Evolutionary conservation across 1,140 invertebrate genomes (phyloP), one percentile per base, ranked within the genome.

Genomic region (Pissodes strobi): DNA sequence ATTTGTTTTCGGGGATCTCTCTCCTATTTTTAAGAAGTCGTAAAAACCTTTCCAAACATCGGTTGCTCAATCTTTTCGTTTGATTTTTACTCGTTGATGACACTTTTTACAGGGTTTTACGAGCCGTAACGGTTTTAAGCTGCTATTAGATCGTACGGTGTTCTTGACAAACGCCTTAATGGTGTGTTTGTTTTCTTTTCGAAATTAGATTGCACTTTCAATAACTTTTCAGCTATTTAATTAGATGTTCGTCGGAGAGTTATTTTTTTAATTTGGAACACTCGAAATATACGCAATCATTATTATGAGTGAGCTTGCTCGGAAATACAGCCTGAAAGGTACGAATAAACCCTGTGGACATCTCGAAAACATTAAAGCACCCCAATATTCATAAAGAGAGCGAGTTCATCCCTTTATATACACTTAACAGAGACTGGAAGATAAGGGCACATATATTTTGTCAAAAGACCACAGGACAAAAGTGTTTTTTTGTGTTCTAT

Each of bases 161-260:
- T 48, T 46, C 56, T 59, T 59, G 56, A 59, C 56, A 59, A 59
- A 59, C 48, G 22, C 53, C 21, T 57, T 57, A 57, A 57, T 57
- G 34, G 39, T 55, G 34, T 39, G 21, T 55, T 55, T 55, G 19
- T 51, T 13, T 51, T 15, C n/a, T 41, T 13, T 41, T 18, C 13
- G 2, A 8, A 13, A 6, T 41, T 41, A 41, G 17, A 41, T 6
- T 15, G 15, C 8, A 41, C 6, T 13, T 41, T 41, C n/a, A 41
- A 13, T 8, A 18, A 15, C 5, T 6, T 41, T 41, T 41, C 38
- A 41, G 13, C 9, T 27, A 27, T n/a, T n/a, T n/a, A n/a, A n/a
- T n/a, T n/a, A n/a, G 30, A 9, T 37, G 30, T 37, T 1, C 30
- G 30, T 37, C 30, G 13, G 13, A 37, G 9, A 9, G 9, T 37